Base-by-base conservation (phyloP, 2,888 invertebrate genomes). In the Cheilosia scutellata region DNA sequence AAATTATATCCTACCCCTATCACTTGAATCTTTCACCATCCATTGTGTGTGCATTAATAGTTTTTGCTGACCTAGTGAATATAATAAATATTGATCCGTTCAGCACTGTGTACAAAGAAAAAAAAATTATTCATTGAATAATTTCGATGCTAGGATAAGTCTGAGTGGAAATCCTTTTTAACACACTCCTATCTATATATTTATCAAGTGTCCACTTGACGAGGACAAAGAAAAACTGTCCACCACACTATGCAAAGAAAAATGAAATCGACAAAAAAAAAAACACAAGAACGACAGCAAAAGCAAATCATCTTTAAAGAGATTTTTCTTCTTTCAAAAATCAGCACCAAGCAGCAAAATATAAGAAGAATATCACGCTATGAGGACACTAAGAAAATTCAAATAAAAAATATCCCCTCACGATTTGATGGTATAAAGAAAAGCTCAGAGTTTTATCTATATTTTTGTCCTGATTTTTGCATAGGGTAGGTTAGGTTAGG, bases 161-260 rank as follows among this genome's bases (percentile, higher is more conserved):
- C 86, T 76, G 66, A 86, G 86, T 76, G 62, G 55, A 55, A 80
- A 62, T 77, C 63, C 68, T 77, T 80, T 84, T 72, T 66, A 76
- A 76, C 77, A 66, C 51, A 63, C 44, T 58, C 66, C 68, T 57
- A 86, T 86, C 72, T 68, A 37, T 37, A 37, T 37, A 37, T 37
- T 37, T 37, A 71, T 82, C 80, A 86, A 82, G 86, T 80, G 53
- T 63, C 76, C 80, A 68, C 86, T 86, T 86, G 75, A 63, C 16
- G 57, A 66, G 70, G 80, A 80, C 80, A 80, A 86, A 58, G 71
- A 53, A 74, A 40, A 60, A 31, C 49, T 60, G 78, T 82, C 78
- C 53, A 53, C 55, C 29, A 57, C 63, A 29, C 63, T 62, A 33
- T 57, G 49, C 53, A 80, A 78, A 80, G 57, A 65, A 80, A 74